Conservation (phyloP, 2,797 vertebrate species). For the Euthynnus affinis region DNA sequence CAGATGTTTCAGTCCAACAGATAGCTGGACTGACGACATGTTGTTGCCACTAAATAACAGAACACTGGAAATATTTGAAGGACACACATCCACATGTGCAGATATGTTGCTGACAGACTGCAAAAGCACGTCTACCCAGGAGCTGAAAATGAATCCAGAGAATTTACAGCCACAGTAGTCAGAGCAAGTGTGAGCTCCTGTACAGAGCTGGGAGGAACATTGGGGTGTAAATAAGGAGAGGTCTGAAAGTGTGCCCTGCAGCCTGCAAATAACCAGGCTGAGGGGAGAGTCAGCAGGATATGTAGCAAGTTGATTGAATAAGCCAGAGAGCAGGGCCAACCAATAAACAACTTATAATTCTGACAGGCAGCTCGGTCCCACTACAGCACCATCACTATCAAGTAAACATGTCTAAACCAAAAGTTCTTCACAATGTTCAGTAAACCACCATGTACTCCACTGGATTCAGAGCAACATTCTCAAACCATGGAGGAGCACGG, state of each 20-base stretch:
- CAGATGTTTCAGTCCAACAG: too few relatives aligned
- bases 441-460: too few relatives aligned
- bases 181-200: not conserved
- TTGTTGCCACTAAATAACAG: not conserved
- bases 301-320: slow-evolving; percentile 21
- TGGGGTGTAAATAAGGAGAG: too few relatives aligned
- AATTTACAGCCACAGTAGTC: too few relatives aligned
- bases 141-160: not conserved
- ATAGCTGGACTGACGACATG: not conserved
- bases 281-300: slow-evolving; percentile 2
- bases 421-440: not conserved
- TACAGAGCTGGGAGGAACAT: not conserved
- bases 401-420: not conserved
- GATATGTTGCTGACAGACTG: not conserved
- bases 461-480: too few relatives aligned
- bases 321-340: not conserved
- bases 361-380: not conserved
- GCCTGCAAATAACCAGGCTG: slow-evolving; percentile 5
- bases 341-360: not conserved
- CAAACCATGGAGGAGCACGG: too few relatives aligned
- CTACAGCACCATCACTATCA: not conserved
- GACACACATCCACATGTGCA: too few relatives aligned
- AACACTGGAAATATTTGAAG: not conserved
- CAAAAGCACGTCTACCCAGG: too few relatives aligned
- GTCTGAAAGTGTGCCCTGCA: not conserved